Base-by-base conservation (phyloP, 2,797 vertebrate species). In the Erpetoichthys calabaricus region DNA sequence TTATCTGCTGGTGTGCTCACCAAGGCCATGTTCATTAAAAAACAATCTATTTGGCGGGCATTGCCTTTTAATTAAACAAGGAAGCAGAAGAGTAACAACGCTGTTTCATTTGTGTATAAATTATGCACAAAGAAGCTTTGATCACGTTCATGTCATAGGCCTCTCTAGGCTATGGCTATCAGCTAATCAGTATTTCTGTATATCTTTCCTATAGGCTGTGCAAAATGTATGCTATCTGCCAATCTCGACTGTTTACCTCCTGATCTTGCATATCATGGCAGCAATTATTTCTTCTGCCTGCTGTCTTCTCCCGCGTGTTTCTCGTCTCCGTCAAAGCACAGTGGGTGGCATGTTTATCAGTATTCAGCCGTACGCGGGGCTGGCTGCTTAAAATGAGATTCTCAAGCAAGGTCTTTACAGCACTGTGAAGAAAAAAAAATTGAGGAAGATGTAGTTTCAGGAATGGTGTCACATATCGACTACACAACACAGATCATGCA, bases 371-470 rank as follows among this genome's bases (percentile, higher is more conserved):
- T 51, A 25, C n/a, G 50, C 10, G 62, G 68, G 57, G 59, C 57
- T 65, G 59, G 54, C 41, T 62, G 63, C 60, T 50, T 50, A 55
- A 45, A 59, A 58, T 10, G 53, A 65, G 60, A 65, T 66, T 51
- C 65, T 70, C 59, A 65, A 70, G 74, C 66, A 73, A 64, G 57
- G 59, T 62, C 71, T 65, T 75, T 67, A 69, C 62, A 69, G 59
- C 64, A 58, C 53, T 57, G 73, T 72, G 69, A 80, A 78, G 77
- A 77, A 70, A 71, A 71, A 7, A 49, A 7, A 49, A n/a, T n/a
- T 25, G 25, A 25, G 25, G 25, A 25, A 25, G 25, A 49, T 49
- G n/a, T 49, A n/a, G 47, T 49, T 49, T 49, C 47, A 49, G 25
- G 25, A 25, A 25, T 25, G 25, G 25, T 25, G 47, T 49, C 3